Percentiles rank a stretch among this genome's conserved stretches.
Evolutionary conservation across 1,140 invertebrate genomes (phyloP).

Genomic region (Linepithema humile): DNA sequence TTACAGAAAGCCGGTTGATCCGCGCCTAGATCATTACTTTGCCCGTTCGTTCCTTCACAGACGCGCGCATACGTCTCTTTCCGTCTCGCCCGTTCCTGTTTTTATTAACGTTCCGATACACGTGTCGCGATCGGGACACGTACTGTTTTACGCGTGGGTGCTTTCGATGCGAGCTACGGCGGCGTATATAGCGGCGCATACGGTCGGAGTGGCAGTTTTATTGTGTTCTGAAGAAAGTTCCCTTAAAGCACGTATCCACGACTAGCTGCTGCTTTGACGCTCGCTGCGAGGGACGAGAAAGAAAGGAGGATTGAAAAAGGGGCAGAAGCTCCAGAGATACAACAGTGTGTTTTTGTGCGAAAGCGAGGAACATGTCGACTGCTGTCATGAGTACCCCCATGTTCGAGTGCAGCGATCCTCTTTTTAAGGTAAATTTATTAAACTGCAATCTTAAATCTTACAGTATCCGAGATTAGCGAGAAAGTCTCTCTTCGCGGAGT

Average conservation of each 20-base stretch:
- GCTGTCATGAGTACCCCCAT: conserved; percentile 81
- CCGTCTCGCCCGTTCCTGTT: not conserved
- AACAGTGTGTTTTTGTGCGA: conserved; percentile 68
- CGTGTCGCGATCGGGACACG: conserved; percentile 30
- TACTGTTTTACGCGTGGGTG: conserved; percentile 39
- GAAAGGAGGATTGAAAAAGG: not conserved
- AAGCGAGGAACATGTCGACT: conserved; percentile 78
- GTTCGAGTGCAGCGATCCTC: conserved; percentile 80
- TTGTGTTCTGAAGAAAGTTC: conserved; percentile 66
- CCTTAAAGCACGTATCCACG: not conserved
- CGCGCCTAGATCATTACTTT: no score
- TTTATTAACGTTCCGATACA: not conserved
- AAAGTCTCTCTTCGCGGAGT: not conserved
- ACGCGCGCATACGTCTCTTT: no score
- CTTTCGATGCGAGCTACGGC: conserved; percentile 61
- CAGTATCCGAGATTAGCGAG: not conserved
- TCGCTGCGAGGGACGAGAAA: conserved; percentile 3
- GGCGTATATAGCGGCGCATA: conserved; percentile 34
- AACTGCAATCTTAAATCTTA: no score
- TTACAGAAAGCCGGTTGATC: no score
- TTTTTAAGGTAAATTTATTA: conserved; percentile 79
- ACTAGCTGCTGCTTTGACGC: not conserved
- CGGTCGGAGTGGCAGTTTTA: conserved; percentile 75
- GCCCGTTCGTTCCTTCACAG: no score
- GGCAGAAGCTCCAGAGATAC: not conserved